phyloP scores from a whole-genome alignment of 2,113 vertebrate species.

The Hippocampus mohnikei region DNA sequence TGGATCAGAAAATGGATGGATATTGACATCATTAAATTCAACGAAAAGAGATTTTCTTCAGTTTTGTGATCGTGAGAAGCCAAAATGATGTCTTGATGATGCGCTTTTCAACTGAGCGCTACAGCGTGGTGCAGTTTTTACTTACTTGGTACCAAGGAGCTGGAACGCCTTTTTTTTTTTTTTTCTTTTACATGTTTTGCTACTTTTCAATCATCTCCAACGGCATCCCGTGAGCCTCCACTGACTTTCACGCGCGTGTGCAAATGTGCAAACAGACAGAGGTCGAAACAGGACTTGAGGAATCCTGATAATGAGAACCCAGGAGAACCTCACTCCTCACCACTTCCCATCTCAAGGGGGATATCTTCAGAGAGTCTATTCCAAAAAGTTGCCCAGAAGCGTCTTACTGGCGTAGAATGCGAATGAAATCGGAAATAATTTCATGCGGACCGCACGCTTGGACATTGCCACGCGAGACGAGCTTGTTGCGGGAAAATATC shows the following conservation, averaged over 20 bases:
- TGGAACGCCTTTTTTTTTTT: not conserved
- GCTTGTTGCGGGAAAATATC: constrained; percentile 16
- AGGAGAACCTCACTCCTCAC: constrained; percentile 29
- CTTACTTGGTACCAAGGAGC: not conserved
- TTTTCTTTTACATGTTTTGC: not conserved
- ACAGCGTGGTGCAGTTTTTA: too few relatives aligned
- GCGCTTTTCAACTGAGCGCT: too few relatives aligned
- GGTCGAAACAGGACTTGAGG: constrained; percentile 38
- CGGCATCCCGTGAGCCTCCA: constrained; percentile 1
- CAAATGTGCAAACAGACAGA: constrained; percentile 18
- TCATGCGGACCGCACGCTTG: not conserved
- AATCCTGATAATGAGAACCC: constrained; percentile 44
- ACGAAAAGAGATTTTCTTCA: too few relatives aligned
- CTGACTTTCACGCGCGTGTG: constrained; percentile 20
- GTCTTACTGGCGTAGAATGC: not conserved
- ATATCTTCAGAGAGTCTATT: constrained; percentile 5
- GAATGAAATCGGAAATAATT: constrained; percentile 14
- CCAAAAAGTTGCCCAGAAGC: not conserved
- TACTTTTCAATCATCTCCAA: not conserved
- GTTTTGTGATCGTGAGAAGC: too few relatives aligned
- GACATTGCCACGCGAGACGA: not conserved
- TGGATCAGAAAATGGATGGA: too few relatives aligned
- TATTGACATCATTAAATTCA: too few relatives aligned
- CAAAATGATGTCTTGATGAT: too few relatives aligned
- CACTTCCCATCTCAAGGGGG: constrained; percentile 27